Evolutionary conservation across 35 echinoderm and acorn worm genomes (phyloP).

Genomic region (Chiridota heheva): DNA sequence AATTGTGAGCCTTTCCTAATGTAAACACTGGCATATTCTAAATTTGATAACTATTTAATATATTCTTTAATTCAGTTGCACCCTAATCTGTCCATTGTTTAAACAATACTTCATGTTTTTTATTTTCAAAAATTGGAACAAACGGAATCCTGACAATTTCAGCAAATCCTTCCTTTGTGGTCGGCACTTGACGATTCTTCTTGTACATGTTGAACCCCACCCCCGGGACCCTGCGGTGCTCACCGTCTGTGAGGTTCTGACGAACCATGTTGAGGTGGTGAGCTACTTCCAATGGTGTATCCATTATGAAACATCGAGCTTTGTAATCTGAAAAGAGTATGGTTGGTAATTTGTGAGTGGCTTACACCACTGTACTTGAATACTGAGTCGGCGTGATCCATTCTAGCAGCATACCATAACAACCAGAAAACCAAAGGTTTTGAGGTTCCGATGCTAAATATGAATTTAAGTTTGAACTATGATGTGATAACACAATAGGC

Average conservation of each 20-base stretch:
- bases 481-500: no score
- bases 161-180: constrained; percentile 51
- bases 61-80: no score
- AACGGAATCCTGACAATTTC: constrained; percentile 76
- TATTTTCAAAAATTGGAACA: constrained; percentile 67
- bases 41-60: no score
- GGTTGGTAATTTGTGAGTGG: not conserved
- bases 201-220: constrained; percentile 95
- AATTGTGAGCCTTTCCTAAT: no score
- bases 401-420: no score
- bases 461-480: no score
- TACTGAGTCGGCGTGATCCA: no score
- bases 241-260: constrained; percentile 66
- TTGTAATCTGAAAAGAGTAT: constrained; percentile 48
- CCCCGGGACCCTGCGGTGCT: constrained; percentile 64
- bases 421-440: no score
- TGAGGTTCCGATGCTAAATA: no score
- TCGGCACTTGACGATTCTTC: constrained; percentile 80
- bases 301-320: constrained; percentile 70
- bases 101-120: constrained; percentile 67
- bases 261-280: constrained; percentile 83
- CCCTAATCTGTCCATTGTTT: constrained; percentile 74
- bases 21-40: no score
- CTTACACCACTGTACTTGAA: no score
- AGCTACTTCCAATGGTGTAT: constrained; percentile 64